Base-by-base conservation (phyloP, 2,797 vertebrate genomes). In the Sebastes baramenuke region DNA sequence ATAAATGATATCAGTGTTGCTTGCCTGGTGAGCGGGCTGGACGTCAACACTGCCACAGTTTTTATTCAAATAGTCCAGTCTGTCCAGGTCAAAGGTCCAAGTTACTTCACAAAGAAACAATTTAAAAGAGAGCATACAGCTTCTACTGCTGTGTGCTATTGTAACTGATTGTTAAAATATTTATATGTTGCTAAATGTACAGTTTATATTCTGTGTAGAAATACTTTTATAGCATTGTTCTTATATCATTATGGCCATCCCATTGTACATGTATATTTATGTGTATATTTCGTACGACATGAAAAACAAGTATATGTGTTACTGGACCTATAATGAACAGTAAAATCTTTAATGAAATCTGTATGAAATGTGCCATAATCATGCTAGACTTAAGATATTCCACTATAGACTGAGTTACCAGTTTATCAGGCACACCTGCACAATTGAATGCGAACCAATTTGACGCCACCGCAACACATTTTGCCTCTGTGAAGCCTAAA, bases 1-100 rank as follows among this genome's bases (percentile, higher is more conserved):
- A 81, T 82, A 56, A 85, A 77, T 72, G 54, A 73, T 82, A 69
- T 79, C 59, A 62, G 36, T 61, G 59, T 74, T 74, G 46, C 79
- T 80, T 81, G 36, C n/a, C 54, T 72, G 20, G 66, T 69, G 73
- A 88, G 59, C 1, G 27, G 25, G 81, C 70, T 67, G 79, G 59
- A 82, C 27, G 62, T 60, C 34, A 80, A 72, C 49, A 22, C 74
- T 16, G 56, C 14, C 72, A 67, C 13, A 55, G 32, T 36, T 72
- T 65, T 36, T 24, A 29, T 58, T 74, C 46, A 65, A 1, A 62
- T 27, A 67, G 30, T 64, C 34, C 29, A 36, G 62, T 70, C 34
- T 75, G 66, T 68, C 27, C n/a, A 18, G 60, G 65, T 68, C 68
- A 86, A 77, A 84, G 62, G 68, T 82, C 32, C 61, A 42, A 62